A percentile compares a stretch with the other conserved stretches of the same genome.
phyloP scores from a whole-genome alignment of 1,140 invertebrate species.

The Brachionus asplanchnoidis region DNA sequence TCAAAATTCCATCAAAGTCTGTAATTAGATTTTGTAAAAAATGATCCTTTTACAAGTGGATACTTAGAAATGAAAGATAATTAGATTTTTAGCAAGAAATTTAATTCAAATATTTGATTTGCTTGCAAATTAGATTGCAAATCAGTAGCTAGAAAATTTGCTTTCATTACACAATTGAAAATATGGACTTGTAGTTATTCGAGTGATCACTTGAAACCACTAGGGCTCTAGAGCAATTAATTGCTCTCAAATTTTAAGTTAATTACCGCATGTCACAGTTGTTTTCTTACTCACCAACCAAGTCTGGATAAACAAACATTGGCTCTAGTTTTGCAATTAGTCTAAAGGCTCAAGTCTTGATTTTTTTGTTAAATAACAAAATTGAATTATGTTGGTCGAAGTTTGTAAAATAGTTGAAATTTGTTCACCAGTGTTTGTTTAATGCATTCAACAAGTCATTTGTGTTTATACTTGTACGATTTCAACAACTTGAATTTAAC shows the following conservation, averaged over 20 bases:
- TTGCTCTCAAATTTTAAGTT: background rate
- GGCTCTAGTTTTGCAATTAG: background rate
- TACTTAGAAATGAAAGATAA: background rate
- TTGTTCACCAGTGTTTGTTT: background rate
- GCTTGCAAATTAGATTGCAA: background rate
- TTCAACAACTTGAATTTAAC: background rate
- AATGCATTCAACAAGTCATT: background rate
- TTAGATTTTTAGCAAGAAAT: background rate
- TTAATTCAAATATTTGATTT: background rate
- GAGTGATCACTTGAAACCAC: background rate
- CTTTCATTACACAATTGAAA: background rate
- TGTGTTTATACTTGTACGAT: background rate
- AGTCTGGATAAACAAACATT: background rate
- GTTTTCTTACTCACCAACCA: background rate
- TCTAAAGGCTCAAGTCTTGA: background rate
- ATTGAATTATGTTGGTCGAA: background rate
- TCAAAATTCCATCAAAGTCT: background rate
- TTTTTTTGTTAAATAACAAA: background rate
- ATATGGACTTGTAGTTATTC: background rate
- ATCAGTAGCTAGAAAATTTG: background rate
- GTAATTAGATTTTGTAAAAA: background rate
- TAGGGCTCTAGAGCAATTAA: background rate
- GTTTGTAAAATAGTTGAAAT: background rate
- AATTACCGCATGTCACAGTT: background rate
- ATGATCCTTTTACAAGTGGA: background rate